Evolutionary conservation across 2,113 vertebrate species (phyloP).

Genomic region (Pseudolaguvia tuberculata): DNA sequence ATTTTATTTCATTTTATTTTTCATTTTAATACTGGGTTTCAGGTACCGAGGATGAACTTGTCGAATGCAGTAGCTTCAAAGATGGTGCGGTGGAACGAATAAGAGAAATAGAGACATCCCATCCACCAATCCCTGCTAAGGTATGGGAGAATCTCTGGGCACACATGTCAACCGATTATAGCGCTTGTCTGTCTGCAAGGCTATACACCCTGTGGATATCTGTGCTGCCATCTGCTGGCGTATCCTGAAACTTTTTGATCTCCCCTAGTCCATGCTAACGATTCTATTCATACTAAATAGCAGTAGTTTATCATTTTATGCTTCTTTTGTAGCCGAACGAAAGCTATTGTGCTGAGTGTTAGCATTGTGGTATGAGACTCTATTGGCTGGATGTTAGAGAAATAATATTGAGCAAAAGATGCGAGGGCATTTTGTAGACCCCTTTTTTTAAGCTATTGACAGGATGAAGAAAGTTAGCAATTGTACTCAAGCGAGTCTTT

Average conservation of each 20-base stretch:
- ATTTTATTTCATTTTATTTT: not conserved
- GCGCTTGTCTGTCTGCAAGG: too few relatives aligned
- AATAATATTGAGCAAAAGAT: not conserved
- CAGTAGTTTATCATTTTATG: too few relatives aligned
- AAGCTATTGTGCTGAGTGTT: too few relatives aligned
- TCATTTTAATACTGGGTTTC: not conserved
- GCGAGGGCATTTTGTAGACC: not conserved
- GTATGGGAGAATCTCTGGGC: constrained; percentile 50
- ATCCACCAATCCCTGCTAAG: constrained; percentile 61
- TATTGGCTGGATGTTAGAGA: not conserved
- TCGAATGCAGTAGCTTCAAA: constrained; percentile 47
- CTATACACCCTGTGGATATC: too few relatives aligned
- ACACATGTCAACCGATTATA: too few relatives aligned
- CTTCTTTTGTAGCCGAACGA: not conserved
- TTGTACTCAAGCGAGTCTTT: not conserved
- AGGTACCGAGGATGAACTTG: constrained; percentile 63
- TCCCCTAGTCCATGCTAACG: too few relatives aligned
- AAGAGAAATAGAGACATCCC: constrained; percentile 57
- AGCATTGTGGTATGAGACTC: too few relatives aligned
- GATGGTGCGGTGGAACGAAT: constrained; percentile 51
- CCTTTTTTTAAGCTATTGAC: not conserved
- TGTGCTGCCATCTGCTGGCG: too few relatives aligned
- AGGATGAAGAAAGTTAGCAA: not conserved
- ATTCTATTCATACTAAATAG: too few relatives aligned
- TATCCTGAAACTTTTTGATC: too few relatives aligned